Percentiles rank a stretch among this genome's conserved stretches.
Evolutionary conservation across 2,888 invertebrate genomes (phyloP).

Genomic region (Tenthredo notha): DNA sequence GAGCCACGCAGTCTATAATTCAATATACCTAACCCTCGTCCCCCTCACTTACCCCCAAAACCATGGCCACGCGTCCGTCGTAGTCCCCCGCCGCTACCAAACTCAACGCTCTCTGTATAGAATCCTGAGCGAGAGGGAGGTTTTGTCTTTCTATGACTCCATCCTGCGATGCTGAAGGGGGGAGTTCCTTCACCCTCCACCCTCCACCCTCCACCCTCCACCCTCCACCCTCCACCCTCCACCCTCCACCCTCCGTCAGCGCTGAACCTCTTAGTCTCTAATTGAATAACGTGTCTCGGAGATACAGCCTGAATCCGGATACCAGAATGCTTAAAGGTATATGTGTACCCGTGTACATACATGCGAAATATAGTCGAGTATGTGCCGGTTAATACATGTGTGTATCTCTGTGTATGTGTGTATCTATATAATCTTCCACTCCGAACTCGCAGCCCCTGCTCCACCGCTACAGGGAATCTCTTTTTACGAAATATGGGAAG

Average conservation of each 20-base stretch:
- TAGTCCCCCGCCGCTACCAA: constrained; percentile 43
- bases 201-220: constrained; percentile 31
- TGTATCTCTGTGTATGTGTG: not conserved
- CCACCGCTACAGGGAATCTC: constrained; percentile 17
- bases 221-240: constrained; percentile 35
- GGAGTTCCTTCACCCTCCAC: constrained; percentile 37
- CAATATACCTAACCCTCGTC: constrained; percentile 70
- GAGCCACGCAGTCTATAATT: constrained; percentile 69
- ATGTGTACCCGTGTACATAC: constrained; percentile 15
- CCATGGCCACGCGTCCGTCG: constrained; percentile 54
- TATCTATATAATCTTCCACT: constrained; percentile 16
- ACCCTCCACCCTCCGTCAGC: constrained; percentile 40
- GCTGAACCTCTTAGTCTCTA: constrained; percentile 71
- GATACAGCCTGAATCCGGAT: constrained; percentile 67
- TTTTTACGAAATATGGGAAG: constrained; percentile 48
- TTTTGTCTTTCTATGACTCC: constrained; percentile 70
- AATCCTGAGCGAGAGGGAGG: constrained; percentile 56
- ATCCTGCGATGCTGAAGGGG: constrained; percentile 60
- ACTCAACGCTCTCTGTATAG: constrained; percentile 50
- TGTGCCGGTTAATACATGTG: not conserved
- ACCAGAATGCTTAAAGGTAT: constrained; percentile 60
- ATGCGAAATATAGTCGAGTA: not conserved
- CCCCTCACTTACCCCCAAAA: constrained; percentile 17
- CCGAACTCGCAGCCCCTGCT: not conserved
- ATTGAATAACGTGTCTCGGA: constrained; percentile 74